Evolutionary conservation across 2,888 invertebrate species (phyloP), one percentile per base, ranked within the genome.

Genomic region (Saturnia japonica): DNA sequence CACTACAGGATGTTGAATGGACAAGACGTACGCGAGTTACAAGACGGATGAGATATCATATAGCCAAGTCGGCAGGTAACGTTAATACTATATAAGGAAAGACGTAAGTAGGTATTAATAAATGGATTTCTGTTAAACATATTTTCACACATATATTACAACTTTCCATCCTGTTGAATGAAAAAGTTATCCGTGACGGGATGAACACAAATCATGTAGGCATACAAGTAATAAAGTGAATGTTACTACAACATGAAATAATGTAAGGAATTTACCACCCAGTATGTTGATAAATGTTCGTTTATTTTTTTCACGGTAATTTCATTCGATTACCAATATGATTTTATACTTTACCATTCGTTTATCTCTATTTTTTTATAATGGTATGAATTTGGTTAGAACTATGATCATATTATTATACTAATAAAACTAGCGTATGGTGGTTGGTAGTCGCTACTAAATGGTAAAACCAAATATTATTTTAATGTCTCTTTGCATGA

Each of bases 81-180:
- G 7, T 64, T 64, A n/a, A 34, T n/a, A 64, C 64, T 40, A 64
- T 64, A 40, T 64, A 64, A 8, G 64, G 64, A 64, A 64, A 64
- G 64, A 4, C 9, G 64, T 64, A 64, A 64, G 12, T 25, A 57
- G 47, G 1, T 19, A 51, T 51, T 57, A 57, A 40, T 34, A 40
- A 64, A 64, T 64, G 7, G 64, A 19, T 64, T 34, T 40, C 64
- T 64, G 11, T 64, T 64, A 64, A 64, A 64, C 19, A 64, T 64
- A 64, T 64, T 64, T 64, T 64, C 64, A 64, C 64, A 64, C 40
- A 64, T 64, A 64, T 40, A 64, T 64, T 64, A 64, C 64, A 64
- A 64, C 64, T 64, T 64, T 64, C 64, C 64, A 64, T 64, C 64
- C 64, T 40, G 64, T 64, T 64, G 8, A n/a, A 64, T 64, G 64